Conservation (phyloP, 2,113 vertebrate genomes). For the Telmatochromis sp. region DNA sequence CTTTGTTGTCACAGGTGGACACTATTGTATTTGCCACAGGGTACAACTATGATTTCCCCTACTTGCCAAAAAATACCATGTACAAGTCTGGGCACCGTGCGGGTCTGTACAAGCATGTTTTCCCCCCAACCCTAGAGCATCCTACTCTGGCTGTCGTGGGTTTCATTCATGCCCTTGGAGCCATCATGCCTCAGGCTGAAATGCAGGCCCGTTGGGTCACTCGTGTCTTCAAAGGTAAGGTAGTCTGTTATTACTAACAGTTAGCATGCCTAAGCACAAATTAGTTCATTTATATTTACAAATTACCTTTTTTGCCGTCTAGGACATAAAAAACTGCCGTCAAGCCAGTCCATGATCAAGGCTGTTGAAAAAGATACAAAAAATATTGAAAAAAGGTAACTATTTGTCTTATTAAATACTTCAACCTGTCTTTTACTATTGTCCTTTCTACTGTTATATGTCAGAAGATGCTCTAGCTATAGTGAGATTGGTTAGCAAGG, state of each 20-base stretch:
- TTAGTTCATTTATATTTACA: not conserved
- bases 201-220: slow-evolving; percentile 84
- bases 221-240: slow-evolving; percentile 79
- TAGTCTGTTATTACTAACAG: not conserved
- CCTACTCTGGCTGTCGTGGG: slow-evolving; percentile 84
- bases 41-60: slow-evolving; percentile 83
- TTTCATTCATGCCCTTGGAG: slow-evolving; percentile 78
- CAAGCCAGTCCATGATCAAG: slow-evolving; percentile 53
- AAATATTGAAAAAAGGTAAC: slow-evolving; percentile 46
- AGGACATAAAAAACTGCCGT: slow-evolving; percentile 51
- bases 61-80: slow-evolving; percentile 64
- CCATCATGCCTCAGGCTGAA: slow-evolving; percentile 85
- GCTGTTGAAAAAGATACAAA: slow-evolving; percentile 55
- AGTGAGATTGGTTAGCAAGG: not conserved
- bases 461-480: not conserved
- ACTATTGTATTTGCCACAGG: slow-evolving; percentile 85
- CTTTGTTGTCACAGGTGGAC: slow-evolving; percentile 63
- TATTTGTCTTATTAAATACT: not conserved
- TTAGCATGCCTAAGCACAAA: not conserved
- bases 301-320: not conserved
- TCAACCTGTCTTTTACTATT: not conserved
- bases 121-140: slow-evolving; percentile 76
- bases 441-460: not conserved
- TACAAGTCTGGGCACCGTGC: slow-evolving; percentile 69
- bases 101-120: slow-evolving; percentile 80